Evolutionary conservation across 1,140 invertebrate genomes (phyloP), one percentile per base, ranked within the genome.

Genomic region (Cataglyphis hispanica): DNA sequence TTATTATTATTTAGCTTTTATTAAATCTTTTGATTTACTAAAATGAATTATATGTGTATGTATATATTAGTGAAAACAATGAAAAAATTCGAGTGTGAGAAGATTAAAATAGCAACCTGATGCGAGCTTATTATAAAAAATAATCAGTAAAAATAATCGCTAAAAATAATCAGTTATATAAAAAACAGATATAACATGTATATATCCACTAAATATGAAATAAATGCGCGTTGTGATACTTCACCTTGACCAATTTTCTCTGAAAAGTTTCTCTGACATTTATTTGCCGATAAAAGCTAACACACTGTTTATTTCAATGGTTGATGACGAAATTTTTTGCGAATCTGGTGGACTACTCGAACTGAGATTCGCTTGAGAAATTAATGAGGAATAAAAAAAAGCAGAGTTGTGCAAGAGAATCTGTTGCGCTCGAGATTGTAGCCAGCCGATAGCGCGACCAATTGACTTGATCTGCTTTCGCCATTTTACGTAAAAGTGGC

Each of bases 241-340:
- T 83, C 53, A 61, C 78, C 67, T 83, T 83, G 78, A 83, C 67
- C 78, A 74, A 74, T 72, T 83, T 83, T 69, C n/a, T 40, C 10
- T n/a, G n/a, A 72, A 83, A 72, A 83, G 56, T 83, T 72, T 25
- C 78, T 25, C 67, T n/a, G 13, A 53, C 67, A 50, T 60, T 83
- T 74, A 60, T 83, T 31, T 22, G 37, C 25, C 37, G n/a, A 60
- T 60, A 72, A 83, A 72, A 72, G 19, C 13, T 34, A 56, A 11
- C 22, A 40, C 8, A 19, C 67, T 6, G 11, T 58, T 75, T 60
- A 19, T 60, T 60, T 34, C 78, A 11, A 22, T 25, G 19, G 11
- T 10, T 8, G 74, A 74, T 72, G 67, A 83, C n/a, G 53, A 83
- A 58, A 72, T 72, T 46, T 56, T 34, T 83, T 27, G 27, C 56